Evolutionary conservation across 2,888 invertebrate species (phyloP).

Genomic region (Cordilura impudica): DNA sequence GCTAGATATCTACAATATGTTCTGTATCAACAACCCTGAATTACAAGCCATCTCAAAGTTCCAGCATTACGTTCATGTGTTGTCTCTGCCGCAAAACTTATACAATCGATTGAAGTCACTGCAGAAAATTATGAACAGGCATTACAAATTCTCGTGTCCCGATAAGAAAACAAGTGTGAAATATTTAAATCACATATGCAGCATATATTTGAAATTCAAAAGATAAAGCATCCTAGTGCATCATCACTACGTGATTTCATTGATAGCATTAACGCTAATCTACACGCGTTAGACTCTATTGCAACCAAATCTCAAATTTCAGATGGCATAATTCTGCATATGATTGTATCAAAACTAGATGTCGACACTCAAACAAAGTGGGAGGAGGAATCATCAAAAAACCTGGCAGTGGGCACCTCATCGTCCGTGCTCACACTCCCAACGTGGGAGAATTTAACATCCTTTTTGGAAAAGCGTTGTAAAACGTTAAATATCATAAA

Average conservation of each 20-base stretch:
- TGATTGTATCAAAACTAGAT: slow-evolving; percentile 46
- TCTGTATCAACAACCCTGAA: slow-evolving; percentile 10
- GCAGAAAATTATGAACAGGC: slow-evolving; percentile 21
- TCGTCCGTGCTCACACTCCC: slow-evolving; percentile 7
- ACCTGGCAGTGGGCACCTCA: not conserved
- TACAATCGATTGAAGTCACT: slow-evolving; percentile 18
- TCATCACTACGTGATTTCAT: slow-evolving; percentile 35
- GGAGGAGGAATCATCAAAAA: slow-evolving; percentile 41
- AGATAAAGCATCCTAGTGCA: slow-evolving; percentile 23
- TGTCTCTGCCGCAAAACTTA: not conserved
- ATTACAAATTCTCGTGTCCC: not conserved
- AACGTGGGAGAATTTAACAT: slow-evolving; percentile 33
- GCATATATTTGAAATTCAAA: slow-evolving; percentile 43
- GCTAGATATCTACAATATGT: slow-evolving; percentile 17
- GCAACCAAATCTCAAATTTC: slow-evolving; percentile 40
- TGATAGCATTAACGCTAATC: slow-evolving; percentile 37
- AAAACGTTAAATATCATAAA: slow-evolving; percentile 16
- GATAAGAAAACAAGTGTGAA: slow-evolving; percentile 1
- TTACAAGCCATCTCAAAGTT: not conserved
- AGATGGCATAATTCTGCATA: slow-evolving; percentile 40
- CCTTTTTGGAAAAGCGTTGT: slow-evolving; percentile 40
- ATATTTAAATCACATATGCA: slow-evolving; percentile 37
- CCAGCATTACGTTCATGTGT: slow-evolving; percentile 15
- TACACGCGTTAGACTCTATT: slow-evolving; percentile 46
- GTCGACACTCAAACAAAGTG: slow-evolving; percentile 42